phyloP scores from a whole-genome alignment of 2,797 vertebrate genomes.

The Alcedo atthis region DNA sequence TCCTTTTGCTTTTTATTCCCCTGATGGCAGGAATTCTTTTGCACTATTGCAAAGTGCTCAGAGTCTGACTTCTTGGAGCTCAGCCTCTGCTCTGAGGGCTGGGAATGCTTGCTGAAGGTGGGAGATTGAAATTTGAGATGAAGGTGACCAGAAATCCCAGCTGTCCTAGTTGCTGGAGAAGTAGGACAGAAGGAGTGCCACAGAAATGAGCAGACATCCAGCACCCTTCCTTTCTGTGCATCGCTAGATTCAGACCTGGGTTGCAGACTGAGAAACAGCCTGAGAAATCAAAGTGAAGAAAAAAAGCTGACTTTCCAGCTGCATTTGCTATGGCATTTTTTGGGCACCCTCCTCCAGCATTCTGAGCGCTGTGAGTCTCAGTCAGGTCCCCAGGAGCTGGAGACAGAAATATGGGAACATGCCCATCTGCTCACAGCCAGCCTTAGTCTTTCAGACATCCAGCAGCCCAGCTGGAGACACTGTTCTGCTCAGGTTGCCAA shows the following conservation, averaged over 20 bases:
- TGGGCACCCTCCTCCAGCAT: background rate
- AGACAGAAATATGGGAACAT: conserved; percentile 20
- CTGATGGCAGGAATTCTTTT: background rate
- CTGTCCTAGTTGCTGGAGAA: conserved; percentile 20
- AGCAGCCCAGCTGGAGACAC: conserved; percentile 46
- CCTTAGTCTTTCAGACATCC: conserved; percentile 36
- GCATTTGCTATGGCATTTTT: conserved; percentile 33
- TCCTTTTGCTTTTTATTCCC: background rate
- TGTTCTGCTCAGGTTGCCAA: conserved; percentile 40
- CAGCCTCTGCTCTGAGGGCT: background rate
- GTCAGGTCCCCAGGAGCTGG: conserved; percentile 11
- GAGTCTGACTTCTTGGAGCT: background rate
- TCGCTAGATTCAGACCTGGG: background rate
- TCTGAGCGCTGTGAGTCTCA: background rate
- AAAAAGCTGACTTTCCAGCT: conserved; percentile 7
- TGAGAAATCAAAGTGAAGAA: background rate
- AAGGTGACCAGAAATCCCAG: conserved; percentile 22
- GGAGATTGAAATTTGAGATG: background rate
- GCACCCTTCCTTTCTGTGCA: background rate
- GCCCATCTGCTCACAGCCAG: conserved; percentile 31
- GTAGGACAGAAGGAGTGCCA: background rate
- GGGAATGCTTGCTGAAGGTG: background rate
- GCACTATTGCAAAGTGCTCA: background rate
- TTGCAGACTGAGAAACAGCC: background rate
- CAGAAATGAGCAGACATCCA: background rate